Evolutionary conservation across 2,888 invertebrate species (phyloP).

Genomic region (Amphimallon solstitiale): DNA sequence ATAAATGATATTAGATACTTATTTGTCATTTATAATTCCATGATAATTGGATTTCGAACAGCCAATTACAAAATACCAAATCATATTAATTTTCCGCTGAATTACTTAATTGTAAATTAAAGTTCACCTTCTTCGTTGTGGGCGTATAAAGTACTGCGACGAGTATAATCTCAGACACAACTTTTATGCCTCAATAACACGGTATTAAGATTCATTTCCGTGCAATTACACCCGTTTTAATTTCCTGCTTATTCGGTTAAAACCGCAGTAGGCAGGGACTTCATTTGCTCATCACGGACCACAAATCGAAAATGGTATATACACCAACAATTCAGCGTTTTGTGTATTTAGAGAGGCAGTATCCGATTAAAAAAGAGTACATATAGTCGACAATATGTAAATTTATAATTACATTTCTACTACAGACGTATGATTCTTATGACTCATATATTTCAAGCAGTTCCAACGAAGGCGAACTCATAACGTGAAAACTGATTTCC

Average conservation of each 20-base stretch:
- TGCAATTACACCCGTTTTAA: slow-evolving; percentile 14
- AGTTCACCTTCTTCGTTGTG: background rate
- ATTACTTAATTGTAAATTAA: too few species aligned
- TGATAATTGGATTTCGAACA: too few species aligned
- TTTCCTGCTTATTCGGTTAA: slow-evolving; percentile 15
- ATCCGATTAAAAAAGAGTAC: background rate
- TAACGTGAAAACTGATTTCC: too few species aligned
- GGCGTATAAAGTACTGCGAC: background rate
- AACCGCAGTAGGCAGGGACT: slow-evolving; percentile 3
- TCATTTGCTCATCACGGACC: slow-evolving; percentile 13
- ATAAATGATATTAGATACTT: too few species aligned
- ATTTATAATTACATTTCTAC: too few species aligned
- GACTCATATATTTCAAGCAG: too few species aligned
- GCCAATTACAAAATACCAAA: too few species aligned
- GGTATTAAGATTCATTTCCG: slow-evolving; percentile 13
- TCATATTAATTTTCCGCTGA: too few species aligned
- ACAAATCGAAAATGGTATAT: slow-evolving; percentile 3
- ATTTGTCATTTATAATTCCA: too few species aligned
- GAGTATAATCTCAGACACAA: background rate
- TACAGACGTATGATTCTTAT: too few species aligned
- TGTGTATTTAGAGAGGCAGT: background rate
- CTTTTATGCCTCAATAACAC: background rate
- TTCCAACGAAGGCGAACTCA: too few species aligned
- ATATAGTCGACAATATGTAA: too few species aligned
- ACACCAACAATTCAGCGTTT: background rate